Conservation (phyloP, 1,140 invertebrate genomes). For the Drosophila ogumai region DNA sequence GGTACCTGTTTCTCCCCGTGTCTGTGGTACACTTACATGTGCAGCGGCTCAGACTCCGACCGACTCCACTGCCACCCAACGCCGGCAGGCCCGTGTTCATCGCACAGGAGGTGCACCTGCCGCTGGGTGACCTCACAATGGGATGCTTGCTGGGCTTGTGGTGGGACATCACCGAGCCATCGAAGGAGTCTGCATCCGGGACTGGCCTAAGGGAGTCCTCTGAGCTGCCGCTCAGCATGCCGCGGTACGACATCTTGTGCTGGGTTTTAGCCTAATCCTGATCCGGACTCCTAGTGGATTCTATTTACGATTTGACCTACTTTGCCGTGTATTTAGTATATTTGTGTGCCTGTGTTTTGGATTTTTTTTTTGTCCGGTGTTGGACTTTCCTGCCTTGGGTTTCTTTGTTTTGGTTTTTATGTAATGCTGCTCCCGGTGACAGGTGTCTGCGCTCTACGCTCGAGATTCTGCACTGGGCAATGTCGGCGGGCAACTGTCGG, state of each 20-base stretch:
- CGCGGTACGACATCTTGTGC: conserved; percentile 63
- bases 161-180: conserved; percentile 28
- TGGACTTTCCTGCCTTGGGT: conserved; percentile 4
- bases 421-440: conserved; percentile 34
- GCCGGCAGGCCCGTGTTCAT: too few species aligned
- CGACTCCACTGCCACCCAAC: neutral
- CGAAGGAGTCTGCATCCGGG: conserved; percentile 52
- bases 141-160: neutral
- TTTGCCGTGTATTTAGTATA: neutral
- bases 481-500: conserved; percentile 36
- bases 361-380: neutral
- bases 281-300: neutral
- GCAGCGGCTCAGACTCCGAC: neutral
- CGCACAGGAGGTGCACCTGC: conserved; percentile 2
- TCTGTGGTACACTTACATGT: conserved; percentile 9
- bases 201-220: conserved; percentile 13
- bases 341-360: neutral
- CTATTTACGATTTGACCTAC: neutral
- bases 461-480: conserved; percentile 29
- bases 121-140: neutral
- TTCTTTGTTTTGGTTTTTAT: conserved; percentile 33
- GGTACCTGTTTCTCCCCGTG: neutral
- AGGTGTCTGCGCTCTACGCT: conserved; percentile 30
- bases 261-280: neutral
- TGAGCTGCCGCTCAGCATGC: conserved; percentile 50